Evolutionary conservation across 2,797 vertebrate genomes (phyloP).

Genomic region (Euphonia xanthogaster): DNA sequence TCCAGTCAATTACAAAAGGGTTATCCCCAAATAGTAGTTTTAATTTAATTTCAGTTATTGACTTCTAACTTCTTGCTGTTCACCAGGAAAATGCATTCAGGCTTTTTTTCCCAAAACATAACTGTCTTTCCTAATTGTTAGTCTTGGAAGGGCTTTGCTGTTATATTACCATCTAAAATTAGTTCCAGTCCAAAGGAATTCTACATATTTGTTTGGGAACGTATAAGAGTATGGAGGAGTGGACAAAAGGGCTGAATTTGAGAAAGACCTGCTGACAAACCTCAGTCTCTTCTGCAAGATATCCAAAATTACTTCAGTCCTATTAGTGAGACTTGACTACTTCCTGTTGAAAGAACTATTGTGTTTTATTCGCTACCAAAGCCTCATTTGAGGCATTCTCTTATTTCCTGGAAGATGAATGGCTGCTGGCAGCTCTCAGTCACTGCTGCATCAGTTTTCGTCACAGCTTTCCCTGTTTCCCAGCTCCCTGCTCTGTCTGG

Average conservation of each 20-base stretch:
- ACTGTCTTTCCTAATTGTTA: background rate
- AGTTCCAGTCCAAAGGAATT: conserved; percentile 4
- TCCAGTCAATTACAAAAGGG: background rate
- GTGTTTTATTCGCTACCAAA: background rate
- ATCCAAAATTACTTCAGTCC: background rate
- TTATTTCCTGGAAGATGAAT: background rate
- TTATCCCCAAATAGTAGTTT: background rate
- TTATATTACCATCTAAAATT: background rate
- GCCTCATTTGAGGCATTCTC: background rate
- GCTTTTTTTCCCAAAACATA: background rate
- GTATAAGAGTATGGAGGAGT: background rate
- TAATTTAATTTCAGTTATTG: background rate
- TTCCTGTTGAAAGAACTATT: background rate
- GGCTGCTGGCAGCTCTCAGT: background rate
- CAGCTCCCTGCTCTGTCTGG: background rate
- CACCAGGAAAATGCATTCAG: background rate
- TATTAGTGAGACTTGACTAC: background rate
- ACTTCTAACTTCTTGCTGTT: background rate
- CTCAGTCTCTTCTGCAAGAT: background rate
- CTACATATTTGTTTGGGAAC: background rate
- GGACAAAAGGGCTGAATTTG: background rate
- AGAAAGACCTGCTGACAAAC: background rate
- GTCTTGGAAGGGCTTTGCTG: background rate
- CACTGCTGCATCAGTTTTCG: background rate
- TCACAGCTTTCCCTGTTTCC: background rate